Base-by-base conservation (phyloP, 37 sponge, comb jelly and placozoan genomes). In the Diacarnus erythraeanus region DNA sequence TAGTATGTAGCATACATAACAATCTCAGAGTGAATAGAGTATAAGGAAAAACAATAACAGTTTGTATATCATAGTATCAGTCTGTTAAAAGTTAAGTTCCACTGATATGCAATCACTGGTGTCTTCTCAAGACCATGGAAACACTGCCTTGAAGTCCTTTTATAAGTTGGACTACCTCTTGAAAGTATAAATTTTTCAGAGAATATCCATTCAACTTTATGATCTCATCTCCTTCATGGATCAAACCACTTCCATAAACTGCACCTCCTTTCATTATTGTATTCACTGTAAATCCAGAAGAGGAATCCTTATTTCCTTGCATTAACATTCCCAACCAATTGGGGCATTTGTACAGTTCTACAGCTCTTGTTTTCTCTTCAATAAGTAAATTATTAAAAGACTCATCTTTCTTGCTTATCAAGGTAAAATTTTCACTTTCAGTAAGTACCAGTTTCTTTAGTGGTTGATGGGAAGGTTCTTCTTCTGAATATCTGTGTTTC, bases 281-380 rank as follows among this genome's bases (percentile, higher is more conserved):
- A 30, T 81, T 86, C 27, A 94, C 84, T 10, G 75, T 59, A 36
- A 94, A 64, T 23, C 90, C 88, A 0, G 59, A 12, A 8, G 83
- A 64, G 25, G 72, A 25, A 27, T 80, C 78, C 3, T 29, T 34
- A 12, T 90, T 84, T 63, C 94, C 94, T 25, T 34, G 30, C 47
- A 94, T 25, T 44, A 83, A 73, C 75, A 94, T 89, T 1, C 94
- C 94, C 0, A 94, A 77, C 15, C 94, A 90, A 22, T 87, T 86
- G n/a, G 94, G 83, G 22, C 90, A 87, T 61, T 93, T 93, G 22
- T 64, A 36, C 21, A 93, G 70, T 26, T 93, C 90, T n/a, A 93
- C 90, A 18, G 82, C 54, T 42, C 83, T 81, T 1, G 85, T 58
- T 21, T 75, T 69, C 0, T 34, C 40, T 18, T 59, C 58, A 9